Evolutionary conservation across 2,888 invertebrate genomes (phyloP), one percentile per base, ranked within the genome.

Genomic region (Dendrolimus houi): DNA sequence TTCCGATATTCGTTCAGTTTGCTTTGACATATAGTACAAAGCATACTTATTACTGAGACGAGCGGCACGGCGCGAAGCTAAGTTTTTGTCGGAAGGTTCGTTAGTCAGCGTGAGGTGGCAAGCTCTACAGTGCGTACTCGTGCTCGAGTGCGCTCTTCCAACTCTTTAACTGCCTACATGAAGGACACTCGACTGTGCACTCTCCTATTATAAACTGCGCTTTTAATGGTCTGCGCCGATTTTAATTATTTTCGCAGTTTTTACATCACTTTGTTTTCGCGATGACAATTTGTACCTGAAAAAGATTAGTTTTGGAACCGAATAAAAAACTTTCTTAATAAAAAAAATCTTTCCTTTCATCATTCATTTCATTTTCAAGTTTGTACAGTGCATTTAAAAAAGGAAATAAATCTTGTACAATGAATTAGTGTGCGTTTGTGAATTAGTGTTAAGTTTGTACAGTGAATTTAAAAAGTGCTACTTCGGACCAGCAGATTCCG

Each of bases 81-180:
- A 74, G 81, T 81, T 84, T 86, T 83, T 87, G 86, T 84, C 83
- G 83, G 85, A 75, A 79, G 84, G 86, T 83, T 88, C 87, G 88
- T 87, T 87, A 87, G 86, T 75, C 76, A 75, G 73, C 76, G 73
- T 81, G 81, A 87, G 86, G 87, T 85, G 86, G 78, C 85, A 85
- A 29, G 81, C 77, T 79, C 83, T 79, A 80, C 85, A 83, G 85
- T 79, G 81, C 87, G 72, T 77, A 84, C 88, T 88, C 82, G 81
- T 82, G 79, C 83, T 83, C 81, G 69, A 88, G 88, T 73, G 83
- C 78, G 81, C 87, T 83, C 81, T 85, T 87, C 84, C 87, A 87
- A 88, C 89, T 88, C 89, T 89, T 88, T 88, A 89, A 89, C 89
- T 88, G 87, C 89, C 89, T 89, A 88, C 87, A 89, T 87, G 88